Percentiles rank a stretch among this genome's conserved stretches.
phyloP scores from a whole-genome alignment of 2,888 invertebrate species.

The Gonocerus acuteangulatus region DNA sequence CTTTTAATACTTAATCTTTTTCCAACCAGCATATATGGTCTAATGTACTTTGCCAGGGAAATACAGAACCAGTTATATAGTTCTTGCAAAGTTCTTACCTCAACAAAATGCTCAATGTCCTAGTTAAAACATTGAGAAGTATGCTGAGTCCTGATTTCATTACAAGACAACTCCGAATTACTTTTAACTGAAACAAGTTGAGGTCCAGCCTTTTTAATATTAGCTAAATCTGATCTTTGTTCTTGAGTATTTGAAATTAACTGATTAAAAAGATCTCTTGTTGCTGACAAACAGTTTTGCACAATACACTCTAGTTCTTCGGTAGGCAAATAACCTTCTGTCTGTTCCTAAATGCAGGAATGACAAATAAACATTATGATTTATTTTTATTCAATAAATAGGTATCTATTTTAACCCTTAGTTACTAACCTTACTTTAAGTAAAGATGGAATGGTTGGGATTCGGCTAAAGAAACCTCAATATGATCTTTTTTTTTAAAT shows the following conservation, averaged over 20 bases:
- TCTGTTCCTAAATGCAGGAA: slow-evolving; percentile 35
- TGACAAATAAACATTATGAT: neutral
- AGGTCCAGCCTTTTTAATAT: slow-evolving; percentile 66
- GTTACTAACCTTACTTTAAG: too few relatives aligned
- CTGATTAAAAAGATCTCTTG: slow-evolving; percentile 62
- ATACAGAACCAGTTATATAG: too few relatives aligned
- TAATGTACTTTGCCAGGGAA: too few relatives aligned
- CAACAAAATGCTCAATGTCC: slow-evolving; percentile 95
- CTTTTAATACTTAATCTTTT: too few relatives aligned
- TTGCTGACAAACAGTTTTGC: slow-evolving; percentile 56
- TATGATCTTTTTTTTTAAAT: too few relatives aligned
- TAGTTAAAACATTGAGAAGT: slow-evolving; percentile 92
- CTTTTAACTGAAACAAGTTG: slow-evolving; percentile 62
- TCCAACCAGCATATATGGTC: too few relatives aligned
- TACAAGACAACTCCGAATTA: slow-evolving; percentile 65
- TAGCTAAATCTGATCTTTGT: slow-evolving; percentile 74
- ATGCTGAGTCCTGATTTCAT: slow-evolving; percentile 85
- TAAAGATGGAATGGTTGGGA: too few relatives aligned
- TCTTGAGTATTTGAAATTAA: slow-evolving; percentile 75
- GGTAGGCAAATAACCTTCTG: slow-evolving; percentile 46
- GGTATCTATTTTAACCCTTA: neutral
- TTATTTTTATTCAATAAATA: neutral
- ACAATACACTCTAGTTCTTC: slow-evolving; percentile 64
- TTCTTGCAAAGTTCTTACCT: too few relatives aligned
- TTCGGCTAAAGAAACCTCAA: too few relatives aligned